phyloP scores from a whole-genome alignment of 2,888 invertebrate genomes.

The Tanytarsus gracilentus region DNA sequence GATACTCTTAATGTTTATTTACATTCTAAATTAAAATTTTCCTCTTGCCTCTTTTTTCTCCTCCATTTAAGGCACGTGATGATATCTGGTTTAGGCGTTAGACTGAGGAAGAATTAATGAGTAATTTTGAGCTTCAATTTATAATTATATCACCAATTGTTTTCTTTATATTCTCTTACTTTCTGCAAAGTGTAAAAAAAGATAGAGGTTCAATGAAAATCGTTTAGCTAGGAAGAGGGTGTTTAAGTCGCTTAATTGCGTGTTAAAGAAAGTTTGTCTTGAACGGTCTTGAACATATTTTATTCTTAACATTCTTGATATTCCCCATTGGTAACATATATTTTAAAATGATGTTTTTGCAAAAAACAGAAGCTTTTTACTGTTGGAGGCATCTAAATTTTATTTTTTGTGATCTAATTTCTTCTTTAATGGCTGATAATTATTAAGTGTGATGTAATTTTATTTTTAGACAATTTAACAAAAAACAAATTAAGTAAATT shows the following conservation, averaged over 20 bases:
- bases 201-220: no score
- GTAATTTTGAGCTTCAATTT: constrained; percentile 4
- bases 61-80: neutral
- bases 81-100: constrained; percentile 12
- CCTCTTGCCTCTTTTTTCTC: neutral
- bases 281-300: neutral
- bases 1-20: constrained; percentile 28
- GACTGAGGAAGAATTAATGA: constrained; percentile 2
- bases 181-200: no score
- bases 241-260: neutral
- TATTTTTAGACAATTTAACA: constrained; percentile 26
- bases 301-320: neutral
- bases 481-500: constrained; percentile 27
- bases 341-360: neutral
- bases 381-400: constrained; percentile 27
- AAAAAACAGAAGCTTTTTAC: constrained; percentile 16
- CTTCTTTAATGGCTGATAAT: constrained; percentile 26
- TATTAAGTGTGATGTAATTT: constrained; percentile 27
- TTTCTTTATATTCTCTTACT: neutral
- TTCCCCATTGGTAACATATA: constrained; percentile 23
- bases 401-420: constrained; percentile 20
- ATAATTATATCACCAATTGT: constrained; percentile 14
- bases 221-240: no score
- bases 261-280: neutral
- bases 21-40: constrained; percentile 26